Evolutionary conservation across 2,797 vertebrate species (phyloP), one percentile per base, ranked within the genome.

Genomic region (Sylvia borin): DNA sequence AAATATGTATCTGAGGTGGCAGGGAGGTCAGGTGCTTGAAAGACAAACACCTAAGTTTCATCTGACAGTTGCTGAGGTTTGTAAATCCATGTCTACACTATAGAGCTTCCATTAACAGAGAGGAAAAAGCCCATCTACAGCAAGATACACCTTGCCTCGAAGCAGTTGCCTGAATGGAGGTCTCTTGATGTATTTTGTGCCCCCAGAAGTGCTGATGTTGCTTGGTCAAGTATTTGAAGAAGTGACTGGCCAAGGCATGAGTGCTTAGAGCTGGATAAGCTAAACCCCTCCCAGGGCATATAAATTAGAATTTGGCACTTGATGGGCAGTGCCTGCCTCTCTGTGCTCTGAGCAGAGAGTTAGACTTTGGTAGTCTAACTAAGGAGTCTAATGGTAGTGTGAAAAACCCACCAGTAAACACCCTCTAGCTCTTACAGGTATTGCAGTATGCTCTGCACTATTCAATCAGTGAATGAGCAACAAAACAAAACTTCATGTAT

Each of bases 311-410:
- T 54, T 60, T 73, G 48, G 13, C 14, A 25, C 85, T 61, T 58
- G 34, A 31, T 70, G 55, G n/a, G 10, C 45, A 58, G 29, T 17
- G 26, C 34, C 36, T 75, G 10, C 36, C 19, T 74, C 48, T 57
- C 72, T 13, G 0, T 47, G 31, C 40, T 26, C 43, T 40, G 27
- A 54, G 55, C 43, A 80, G 36, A 64, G 60, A 48, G n/a, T n/a
- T n/a, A 77, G n/a, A 43, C 15, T 64, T 73, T 13, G 34, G 6
- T 70, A 43, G 13, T 51, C 43, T 73, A 16, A 82, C 0, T 65
- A 65, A 27, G 0, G 1, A 47, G 8, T 70, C 25, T 25, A 47
- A n/a, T 51, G 14, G 11, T 32, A 10, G 10, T 53, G 4, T 70
- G 38, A 88, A 86, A 72, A 72, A 32, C 7, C 6, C 17, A 40